phyloP scores from a whole-genome alignment of 1,140 invertebrate genomes.

The Tetraneura akinire region DNA sequence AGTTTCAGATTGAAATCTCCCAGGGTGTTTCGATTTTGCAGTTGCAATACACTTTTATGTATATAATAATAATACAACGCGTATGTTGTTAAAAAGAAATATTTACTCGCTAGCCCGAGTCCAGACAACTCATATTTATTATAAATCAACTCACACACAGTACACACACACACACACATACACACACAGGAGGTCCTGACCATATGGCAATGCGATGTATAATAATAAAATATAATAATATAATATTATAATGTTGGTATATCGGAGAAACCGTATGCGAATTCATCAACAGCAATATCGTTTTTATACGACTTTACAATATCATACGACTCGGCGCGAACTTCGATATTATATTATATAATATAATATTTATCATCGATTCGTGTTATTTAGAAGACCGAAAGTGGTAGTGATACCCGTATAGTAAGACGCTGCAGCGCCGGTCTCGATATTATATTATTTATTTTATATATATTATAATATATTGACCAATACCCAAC shows the following conservation, averaged over 20 bases:
- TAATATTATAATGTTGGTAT: no score
- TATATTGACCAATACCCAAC: constrained; percentile 19
- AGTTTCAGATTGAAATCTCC: constrained; percentile 7
- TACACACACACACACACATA: neutral
- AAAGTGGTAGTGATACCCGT: neutral
- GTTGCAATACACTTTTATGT: neutral
- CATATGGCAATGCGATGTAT: constrained; percentile 7
- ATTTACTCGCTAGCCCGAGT: constrained; percentile 9
- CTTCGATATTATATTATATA: neutral
- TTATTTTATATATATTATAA: no score
- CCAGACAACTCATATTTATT: constrained; percentile 35
- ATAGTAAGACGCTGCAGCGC: neutral
- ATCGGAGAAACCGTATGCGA: neutral
- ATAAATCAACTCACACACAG: constrained; percentile 22
- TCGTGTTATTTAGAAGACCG: neutral
- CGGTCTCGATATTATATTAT: neutral
- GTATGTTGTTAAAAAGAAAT: neutral
- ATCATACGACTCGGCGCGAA: neutral
- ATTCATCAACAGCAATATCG: neutral
- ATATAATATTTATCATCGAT: constrained; percentile 10
- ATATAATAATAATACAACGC: neutral
- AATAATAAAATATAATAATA: no score
- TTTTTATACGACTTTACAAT: neutral
- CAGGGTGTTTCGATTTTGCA: neutral
- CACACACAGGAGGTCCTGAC: constrained; percentile 16